Percentiles rank a stretch among this genome's conserved stretches.
phyloP scores from a whole-genome alignment of 2,797 vertebrate genomes.

The Syndactyla subalaris region DNA sequence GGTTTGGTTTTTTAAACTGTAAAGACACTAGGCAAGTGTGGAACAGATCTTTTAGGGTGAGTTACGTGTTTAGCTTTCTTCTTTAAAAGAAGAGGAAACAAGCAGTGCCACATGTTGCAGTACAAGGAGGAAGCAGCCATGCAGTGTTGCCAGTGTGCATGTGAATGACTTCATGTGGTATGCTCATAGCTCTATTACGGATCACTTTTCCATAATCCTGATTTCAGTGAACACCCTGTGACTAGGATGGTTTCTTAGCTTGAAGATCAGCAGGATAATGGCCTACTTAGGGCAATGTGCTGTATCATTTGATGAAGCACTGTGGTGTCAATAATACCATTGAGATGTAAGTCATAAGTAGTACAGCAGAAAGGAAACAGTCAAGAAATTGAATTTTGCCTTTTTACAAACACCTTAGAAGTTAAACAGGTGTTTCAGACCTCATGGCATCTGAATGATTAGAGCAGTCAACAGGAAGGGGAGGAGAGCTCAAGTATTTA shows the following conservation, averaged over 20 bases:
- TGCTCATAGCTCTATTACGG: rapidly evolving
- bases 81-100: not conserved
- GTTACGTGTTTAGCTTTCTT: not conserved
- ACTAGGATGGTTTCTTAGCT: not conserved
- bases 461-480: not conserved
- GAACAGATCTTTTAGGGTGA: not conserved
- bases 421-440: not conserved
- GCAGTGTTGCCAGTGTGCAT: not conserved
- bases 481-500: not conserved
- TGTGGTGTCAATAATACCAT: not conserved
- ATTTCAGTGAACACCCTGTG: not conserved
- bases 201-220: not conserved
- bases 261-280: not conserved
- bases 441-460: not conserved
- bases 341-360: not conserved
- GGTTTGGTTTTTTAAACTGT: not conserved
- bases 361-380: not conserved
- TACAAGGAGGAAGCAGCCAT: not conserved
- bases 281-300: not conserved
- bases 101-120: not conserved
- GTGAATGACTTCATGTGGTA: not conserved
- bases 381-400: not conserved
- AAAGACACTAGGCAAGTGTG: not conserved
- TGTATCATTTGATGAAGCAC: not conserved
- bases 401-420: not conserved